Evolutionary conservation across 2,113 vertebrate genomes (phyloP).

Genomic region (Desmodus rotundus): DNA sequence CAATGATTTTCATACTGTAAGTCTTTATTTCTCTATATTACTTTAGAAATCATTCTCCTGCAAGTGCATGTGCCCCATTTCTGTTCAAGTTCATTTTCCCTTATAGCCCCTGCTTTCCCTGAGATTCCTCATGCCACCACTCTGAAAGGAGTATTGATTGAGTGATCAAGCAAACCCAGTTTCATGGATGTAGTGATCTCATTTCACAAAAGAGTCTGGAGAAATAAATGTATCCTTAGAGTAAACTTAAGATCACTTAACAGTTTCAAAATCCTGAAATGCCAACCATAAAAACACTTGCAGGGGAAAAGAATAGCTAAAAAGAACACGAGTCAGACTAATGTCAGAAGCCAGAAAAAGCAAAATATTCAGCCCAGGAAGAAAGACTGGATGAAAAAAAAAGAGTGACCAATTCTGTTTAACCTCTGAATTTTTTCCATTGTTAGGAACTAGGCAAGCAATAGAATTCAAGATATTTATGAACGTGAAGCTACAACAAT

Average conservation of each 20-base stretch:
- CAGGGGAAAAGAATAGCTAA: conserved; percentile 4
- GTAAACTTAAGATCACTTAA: conserved; percentile 56
- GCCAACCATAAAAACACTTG: conserved; percentile 37
- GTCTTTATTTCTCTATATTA: conserved; percentile 34
- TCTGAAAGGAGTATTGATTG: conserved; percentile 60
- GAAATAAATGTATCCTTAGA: conserved; percentile 60
- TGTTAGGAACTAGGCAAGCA: not conserved
- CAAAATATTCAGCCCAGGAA: not conserved
- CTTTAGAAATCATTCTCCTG: not conserved
- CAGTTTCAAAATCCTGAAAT: conserved; percentile 51
- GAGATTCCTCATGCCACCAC: conserved; percentile 32
- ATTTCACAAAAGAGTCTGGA: conserved; percentile 66
- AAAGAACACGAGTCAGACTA: conserved; percentile 6
- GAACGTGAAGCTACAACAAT: not conserved
- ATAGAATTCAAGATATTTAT: not conserved
- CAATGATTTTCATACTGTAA: not conserved
- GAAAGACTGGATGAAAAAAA: not conserved
- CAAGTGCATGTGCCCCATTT: not conserved
- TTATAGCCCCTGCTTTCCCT: conserved; percentile 5
- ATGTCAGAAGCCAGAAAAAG: not conserved
- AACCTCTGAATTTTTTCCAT: not conserved
- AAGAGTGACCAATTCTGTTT: not conserved
- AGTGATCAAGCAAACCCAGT: conserved; percentile 69
- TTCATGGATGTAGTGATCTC: conserved; percentile 57
- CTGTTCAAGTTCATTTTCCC: conserved; percentile 48